Evolutionary conservation across 2,888 invertebrate species (phyloP).

Genomic region (Lasioglossum marginatum): DNA sequence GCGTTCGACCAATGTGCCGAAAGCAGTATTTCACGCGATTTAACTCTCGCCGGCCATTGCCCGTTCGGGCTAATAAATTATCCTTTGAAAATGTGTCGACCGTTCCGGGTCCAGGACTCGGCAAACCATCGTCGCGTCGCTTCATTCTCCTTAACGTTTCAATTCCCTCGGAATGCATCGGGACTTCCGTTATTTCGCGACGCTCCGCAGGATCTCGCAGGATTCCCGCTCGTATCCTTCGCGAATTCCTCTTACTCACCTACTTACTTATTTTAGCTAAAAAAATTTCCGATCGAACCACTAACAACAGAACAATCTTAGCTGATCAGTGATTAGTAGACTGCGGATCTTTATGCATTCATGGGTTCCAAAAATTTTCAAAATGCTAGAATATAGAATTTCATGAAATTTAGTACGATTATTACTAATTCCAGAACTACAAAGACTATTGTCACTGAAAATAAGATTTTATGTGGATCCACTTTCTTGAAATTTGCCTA

Average conservation of each 20-base stretch:
- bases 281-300: no score
- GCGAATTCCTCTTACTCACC: background rate
- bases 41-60: conserved; percentile 65
- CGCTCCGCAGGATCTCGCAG: background rate
- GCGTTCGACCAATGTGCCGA: conserved; percentile 71
- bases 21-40: conserved; percentile 77
- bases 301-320: no score
- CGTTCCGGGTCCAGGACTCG: background rate
- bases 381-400: no score
- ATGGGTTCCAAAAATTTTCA: no score
- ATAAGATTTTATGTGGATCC: no score
- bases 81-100: conserved; percentile 33
- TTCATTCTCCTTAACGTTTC: conserved; percentile 26
- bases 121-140: background rate
- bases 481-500: no score
- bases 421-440: no score
- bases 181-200: background rate
- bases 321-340: no score
- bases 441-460: no score
- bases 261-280: no score
- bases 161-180: conserved; percentile 27
- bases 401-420: no score
- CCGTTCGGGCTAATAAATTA: conserved; percentile 63
- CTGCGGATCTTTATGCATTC: no score
- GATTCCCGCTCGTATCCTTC: background rate